Base-by-base conservation (phyloP, 2,797 vertebrate genomes). In the Peromyscus eremicus region DNA sequence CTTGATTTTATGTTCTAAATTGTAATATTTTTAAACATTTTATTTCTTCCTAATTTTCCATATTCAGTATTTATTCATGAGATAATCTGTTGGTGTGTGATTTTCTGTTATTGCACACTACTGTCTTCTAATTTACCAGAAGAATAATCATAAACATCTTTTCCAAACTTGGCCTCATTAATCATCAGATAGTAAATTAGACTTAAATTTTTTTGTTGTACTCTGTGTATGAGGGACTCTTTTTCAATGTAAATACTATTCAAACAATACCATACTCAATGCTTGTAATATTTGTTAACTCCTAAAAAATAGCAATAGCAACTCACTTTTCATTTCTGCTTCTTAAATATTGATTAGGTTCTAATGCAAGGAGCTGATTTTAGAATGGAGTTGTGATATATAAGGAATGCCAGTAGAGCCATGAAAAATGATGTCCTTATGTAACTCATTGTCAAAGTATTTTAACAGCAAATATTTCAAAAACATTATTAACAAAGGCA, bases 201-300 rank as follows among this genome's bases (percentile, higher is more conserved):
- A 17, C 71, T 23, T 90, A 55, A 43, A 2, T 57, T 1, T 86
- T 86, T 94, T 71, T 90, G 16, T 70, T 92, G 0, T 64, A 17
- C 19, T 93, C 37, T 76, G 0, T 75, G 4, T 93, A 10, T 37
- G 76, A 71, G 19, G 7, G 83, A 64, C 6, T 17, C 1, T 60
- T 12, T 94, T 76, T 88, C 29, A 57, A 1, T 25, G 43, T 92
- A 34, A 92, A 91, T 23, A 89, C 70, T 70, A 81, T 29, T 73
- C 64, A 81, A 90, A 94, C 46, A 16, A 81, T 82, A 92, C 64
- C 91, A 57, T 82, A 95, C 89, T 96, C 79, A 83, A 95, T 93
- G 52, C 34, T 79, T 57, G 27, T 55, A 89, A 29, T 52, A 57
- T 89, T 93, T 76, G 37, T 75, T 37, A 89, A 75, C 40, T 49